Evolutionary conservation across 2,113 vertebrate genomes (phyloP).

Genomic region (Sminthopsis crassicaudata): DNA sequence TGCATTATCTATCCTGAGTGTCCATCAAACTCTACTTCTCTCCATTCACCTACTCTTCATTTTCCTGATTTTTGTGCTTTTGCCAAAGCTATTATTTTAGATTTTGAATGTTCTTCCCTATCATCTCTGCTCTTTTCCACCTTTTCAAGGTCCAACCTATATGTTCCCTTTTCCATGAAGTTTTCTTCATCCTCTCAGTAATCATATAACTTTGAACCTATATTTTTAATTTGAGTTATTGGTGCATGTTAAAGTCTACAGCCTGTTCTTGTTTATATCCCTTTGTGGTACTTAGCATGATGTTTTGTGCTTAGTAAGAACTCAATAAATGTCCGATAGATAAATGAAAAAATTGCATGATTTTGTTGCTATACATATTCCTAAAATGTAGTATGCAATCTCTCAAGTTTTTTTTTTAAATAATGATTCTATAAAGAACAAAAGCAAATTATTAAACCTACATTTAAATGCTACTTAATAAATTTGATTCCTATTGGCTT

Average conservation of each 20-base stretch:
- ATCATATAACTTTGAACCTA: not conserved
- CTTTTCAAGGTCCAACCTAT: not conserved
- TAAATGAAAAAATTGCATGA: not conserved
- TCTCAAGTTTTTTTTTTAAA: too few relatives aligned
- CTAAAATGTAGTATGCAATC: too few relatives aligned
- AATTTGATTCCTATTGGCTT: not conserved
- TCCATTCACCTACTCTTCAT: not conserved
- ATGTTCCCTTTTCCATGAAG: not conserved
- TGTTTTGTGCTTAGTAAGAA: not conserved
- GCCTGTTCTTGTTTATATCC: not conserved
- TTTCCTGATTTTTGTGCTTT: not conserved
- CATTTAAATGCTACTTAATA: not conserved
- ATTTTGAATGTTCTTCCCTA: not conserved
- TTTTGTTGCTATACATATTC: too few relatives aligned
- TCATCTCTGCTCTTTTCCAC: not conserved
- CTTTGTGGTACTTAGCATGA: not conserved
- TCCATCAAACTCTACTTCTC: not conserved
- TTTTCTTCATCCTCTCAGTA: not conserved
- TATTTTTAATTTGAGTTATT: not conserved
- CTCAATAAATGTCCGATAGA: not conserved
- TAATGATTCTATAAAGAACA: too few relatives aligned
- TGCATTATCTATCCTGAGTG: not conserved
- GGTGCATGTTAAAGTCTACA: not conserved
- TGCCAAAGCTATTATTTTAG: not conserved
- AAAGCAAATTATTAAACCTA: too few relatives aligned